Evolutionary conservation across 2,797 vertebrate species (phyloP).

Genomic region (Triplophysa bombifrons): DNA sequence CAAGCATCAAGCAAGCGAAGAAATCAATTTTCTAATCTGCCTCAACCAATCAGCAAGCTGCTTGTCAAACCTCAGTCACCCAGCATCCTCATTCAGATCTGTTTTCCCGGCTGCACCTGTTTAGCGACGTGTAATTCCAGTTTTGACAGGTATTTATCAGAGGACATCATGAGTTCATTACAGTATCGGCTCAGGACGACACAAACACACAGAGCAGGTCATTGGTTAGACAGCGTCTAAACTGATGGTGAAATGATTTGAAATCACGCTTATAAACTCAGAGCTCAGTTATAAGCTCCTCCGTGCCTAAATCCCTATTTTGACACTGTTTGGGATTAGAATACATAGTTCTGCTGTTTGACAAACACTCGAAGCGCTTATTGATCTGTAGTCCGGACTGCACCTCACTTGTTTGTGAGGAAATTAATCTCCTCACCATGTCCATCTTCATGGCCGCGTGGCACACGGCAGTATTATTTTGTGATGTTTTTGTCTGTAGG

Average conservation of each 20-base stretch:
- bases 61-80: slow-evolving; percentile 49
- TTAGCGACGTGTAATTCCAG: slow-evolving; percentile 57
- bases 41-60: slow-evolving; percentile 51
- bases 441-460: slow-evolving; percentile 36
- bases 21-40: slow-evolving; percentile 51
- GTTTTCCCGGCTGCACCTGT: slow-evolving; percentile 47
- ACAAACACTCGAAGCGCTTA: slow-evolving; percentile 46
- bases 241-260: slow-evolving; percentile 57
- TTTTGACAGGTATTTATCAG: slow-evolving; percentile 61
- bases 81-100: slow-evolving; percentile 42
- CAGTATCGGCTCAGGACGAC: slow-evolving; percentile 37
- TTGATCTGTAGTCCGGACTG: slow-evolving; percentile 24
- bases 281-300: slow-evolving; percentile 54
- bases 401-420: not conserved
- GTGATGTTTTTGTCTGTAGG: slow-evolving; percentile 52
- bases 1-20: slow-evolving; percentile 14
- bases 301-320: slow-evolving; percentile 44
- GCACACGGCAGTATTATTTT: slow-evolving; percentile 45
- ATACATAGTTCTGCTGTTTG: slow-evolving; percentile 38
- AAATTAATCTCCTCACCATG: slow-evolving; percentile 40
- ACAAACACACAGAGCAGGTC: slow-evolving; percentile 36
- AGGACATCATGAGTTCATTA: slow-evolving; percentile 58
- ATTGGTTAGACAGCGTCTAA: slow-evolving; percentile 32
- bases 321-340: slow-evolving; percentile 45
- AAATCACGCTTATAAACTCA: slow-evolving; percentile 56